Percentiles rank a stretch among this genome's conserved stretches.
Conservation (phyloP, 1,140 invertebrate genomes). For the Copidosoma floridanum region DNA sequence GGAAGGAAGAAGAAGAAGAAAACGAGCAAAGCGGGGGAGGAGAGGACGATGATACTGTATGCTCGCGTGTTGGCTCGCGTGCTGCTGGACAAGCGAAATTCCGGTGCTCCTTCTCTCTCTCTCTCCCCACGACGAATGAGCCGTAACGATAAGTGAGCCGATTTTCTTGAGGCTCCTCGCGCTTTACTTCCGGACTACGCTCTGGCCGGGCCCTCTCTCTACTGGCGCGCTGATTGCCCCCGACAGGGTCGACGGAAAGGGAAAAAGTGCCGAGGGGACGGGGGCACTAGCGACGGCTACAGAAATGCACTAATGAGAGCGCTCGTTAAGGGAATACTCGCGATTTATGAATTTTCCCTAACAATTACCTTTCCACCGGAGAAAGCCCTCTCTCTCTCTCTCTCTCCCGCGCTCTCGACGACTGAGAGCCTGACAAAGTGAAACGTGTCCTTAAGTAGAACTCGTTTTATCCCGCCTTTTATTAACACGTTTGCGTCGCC, state of each 20-base stretch:
- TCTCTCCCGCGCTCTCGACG: neutral
- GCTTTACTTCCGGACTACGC: constrained; percentile 22
- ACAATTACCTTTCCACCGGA: neutral
- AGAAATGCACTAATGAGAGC: constrained; percentile 2
- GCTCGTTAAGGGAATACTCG: constrained; percentile 2
- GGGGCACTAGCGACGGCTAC: neutral
- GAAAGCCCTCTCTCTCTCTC: neutral
- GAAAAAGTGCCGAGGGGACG: neutral
- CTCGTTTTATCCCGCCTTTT: neutral
- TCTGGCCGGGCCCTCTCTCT: constrained; percentile 7
- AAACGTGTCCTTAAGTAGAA: neutral
- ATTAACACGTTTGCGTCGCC: neutral
- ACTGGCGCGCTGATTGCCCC: constrained; percentile 14
- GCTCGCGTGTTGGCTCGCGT: no score
- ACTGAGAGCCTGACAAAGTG: neutral
- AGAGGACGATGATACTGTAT: neutral
- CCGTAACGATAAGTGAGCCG: constrained; percentile 30
- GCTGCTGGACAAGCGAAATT: no score
- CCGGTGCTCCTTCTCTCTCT: no score
- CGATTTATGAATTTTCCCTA: constrained; percentile 3
- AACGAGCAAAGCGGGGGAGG: constrained; percentile 3
- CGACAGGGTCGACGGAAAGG: neutral
- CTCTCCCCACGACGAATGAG: no score
- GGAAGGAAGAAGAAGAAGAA: constrained; percentile 12
- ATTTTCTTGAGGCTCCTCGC: constrained; percentile 27